Evolutionary conservation across 2,888 invertebrate genomes (phyloP).

Genomic region (Strigamia maritima): DNA sequence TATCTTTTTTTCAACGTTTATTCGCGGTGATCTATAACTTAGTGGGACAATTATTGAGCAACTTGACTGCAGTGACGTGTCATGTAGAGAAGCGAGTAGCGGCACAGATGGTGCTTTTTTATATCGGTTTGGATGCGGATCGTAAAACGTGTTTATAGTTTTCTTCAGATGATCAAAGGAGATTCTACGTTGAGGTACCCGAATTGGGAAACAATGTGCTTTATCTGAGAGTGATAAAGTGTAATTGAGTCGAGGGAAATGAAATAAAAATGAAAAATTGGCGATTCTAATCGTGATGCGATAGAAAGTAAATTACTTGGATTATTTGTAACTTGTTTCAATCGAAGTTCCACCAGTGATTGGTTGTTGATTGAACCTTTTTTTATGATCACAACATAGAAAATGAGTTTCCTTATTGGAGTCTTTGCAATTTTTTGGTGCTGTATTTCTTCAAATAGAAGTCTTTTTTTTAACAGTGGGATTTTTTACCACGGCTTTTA

Average conservation of each 20-base stretch:
- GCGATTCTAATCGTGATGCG: not conserved
- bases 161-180: constrained; percentile 4
- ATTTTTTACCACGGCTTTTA: too few species aligned
- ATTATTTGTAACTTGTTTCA: too few species aligned
- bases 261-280: constrained; percentile 4
- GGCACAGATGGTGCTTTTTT: not conserved
- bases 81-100: not conserved
- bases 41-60: not conserved
- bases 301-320: too few species aligned
- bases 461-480: too few species aligned
- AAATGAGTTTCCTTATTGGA: too few species aligned
- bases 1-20: too few species aligned
- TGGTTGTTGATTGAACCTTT: too few species aligned
- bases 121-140: not conserved
- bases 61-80: not conserved
- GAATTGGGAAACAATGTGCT: not conserved
- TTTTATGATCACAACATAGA: too few species aligned
- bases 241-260: not conserved
- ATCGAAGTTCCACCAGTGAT: too few species aligned
- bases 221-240: not conserved
- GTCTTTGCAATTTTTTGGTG: too few species aligned
- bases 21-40: too few species aligned
- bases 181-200: not conserved
- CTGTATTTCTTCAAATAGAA: too few species aligned
- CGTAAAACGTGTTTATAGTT: constrained; percentile 4